phyloP scores from a whole-genome alignment of 2,113 vertebrate genomes.

The Eublepharis macularius region DNA sequence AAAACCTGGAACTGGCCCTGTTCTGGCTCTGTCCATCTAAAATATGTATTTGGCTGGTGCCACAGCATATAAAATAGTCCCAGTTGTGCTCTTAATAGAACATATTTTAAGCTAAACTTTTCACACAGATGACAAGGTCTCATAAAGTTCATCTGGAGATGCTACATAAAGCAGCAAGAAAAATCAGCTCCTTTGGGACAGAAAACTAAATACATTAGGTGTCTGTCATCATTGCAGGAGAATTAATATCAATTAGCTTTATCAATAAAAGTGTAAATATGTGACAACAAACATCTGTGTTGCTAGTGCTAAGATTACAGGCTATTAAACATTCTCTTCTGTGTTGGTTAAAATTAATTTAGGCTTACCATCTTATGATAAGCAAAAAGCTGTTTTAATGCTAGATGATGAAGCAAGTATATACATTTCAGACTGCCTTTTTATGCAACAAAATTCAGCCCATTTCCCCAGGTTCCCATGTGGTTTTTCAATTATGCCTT shows the following conservation, averaged over 20 bases:
- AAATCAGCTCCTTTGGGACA: constrained; percentile 13
- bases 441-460: background rate
- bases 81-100: constrained; percentile 4
- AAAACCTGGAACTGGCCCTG: background rate
- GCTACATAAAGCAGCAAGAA: constrained; percentile 48
- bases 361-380: constrained; percentile 1
- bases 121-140: constrained; percentile 41
- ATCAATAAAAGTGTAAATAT: constrained; percentile 50
- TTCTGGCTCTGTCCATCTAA: background rate
- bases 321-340: constrained; percentile 44
- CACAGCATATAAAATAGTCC: background rate
- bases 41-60: background rate
- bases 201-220: constrained; percentile 40
- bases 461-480: background rate
- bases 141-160: constrained; percentile 9
- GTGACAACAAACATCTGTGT: constrained; percentile 53
- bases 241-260: constrained; percentile 58
- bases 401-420: background rate
- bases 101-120: constrained; percentile 48
- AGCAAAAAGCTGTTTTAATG: background rate
- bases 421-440: background rate
- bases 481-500: too few relatives aligned
- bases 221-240: constrained; percentile 39
- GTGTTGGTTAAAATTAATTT: constrained; percentile 9
- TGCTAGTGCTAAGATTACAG: constrained; percentile 18